Conservation (phyloP, 2,113 vertebrate species). For the Prochilodus magdalenae region DNA sequence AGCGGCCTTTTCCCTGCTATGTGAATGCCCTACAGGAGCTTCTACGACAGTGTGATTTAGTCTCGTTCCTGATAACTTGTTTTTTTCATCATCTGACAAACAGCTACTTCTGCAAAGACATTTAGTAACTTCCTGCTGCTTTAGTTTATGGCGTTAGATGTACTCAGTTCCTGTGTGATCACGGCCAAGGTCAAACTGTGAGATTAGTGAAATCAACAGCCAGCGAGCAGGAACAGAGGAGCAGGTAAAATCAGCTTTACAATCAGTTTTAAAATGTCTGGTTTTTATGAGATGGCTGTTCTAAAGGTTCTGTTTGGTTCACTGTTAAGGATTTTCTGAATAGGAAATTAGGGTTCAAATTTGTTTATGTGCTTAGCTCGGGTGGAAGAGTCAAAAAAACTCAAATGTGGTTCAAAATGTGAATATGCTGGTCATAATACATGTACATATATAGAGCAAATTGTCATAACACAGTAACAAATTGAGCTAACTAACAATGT, state of each 20-base stretch:
- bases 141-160: slow-evolving; percentile 33
- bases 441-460: not conserved
- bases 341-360: not conserved
- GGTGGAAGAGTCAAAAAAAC: no score
- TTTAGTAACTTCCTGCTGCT: slow-evolving; percentile 44
- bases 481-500: not conserved
- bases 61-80: not conserved
- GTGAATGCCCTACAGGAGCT: not conserved
- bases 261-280: not conserved
- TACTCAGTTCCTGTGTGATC: slow-evolving; percentile 51
- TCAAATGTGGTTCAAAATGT: not conserved
- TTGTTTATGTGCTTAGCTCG: no score
- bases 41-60: not conserved
- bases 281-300: not conserved
- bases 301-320: no score
- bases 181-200: not conserved
- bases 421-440: not conserved
- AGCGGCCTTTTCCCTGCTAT: not conserved
- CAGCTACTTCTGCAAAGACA: not conserved
- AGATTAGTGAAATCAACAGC: slow-evolving; percentile 1
- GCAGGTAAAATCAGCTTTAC: slow-evolving; percentile 31
- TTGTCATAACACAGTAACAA: not conserved
- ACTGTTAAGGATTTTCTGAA: no score
- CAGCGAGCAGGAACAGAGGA: not conserved
- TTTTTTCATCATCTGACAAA: not conserved